Evolutionary conservation across 2,888 invertebrate species (phyloP).

Genomic region (Poecilus cupreus): DNA sequence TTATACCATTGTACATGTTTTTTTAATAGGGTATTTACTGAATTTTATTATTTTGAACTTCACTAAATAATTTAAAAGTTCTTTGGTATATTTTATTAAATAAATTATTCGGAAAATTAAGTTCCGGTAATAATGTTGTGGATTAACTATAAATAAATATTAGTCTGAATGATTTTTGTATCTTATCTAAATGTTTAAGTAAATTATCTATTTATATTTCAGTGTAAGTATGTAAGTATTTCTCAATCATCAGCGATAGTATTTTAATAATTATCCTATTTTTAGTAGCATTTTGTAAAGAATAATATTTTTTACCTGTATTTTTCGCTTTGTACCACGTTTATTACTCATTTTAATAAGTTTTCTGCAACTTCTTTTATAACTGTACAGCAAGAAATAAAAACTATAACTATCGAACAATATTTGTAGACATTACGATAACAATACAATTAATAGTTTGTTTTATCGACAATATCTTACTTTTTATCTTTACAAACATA

Average conservation of each 20-base stretch:
- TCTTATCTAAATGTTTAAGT: slow-evolving; percentile 13
- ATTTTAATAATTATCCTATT: neutral
- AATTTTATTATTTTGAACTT: neutral
- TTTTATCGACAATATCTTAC: neutral
- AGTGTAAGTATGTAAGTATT: neutral
- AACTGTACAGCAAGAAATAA: neutral
- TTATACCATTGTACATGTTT: too few species aligned
- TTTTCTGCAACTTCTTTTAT: neutral
- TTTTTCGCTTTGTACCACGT: neutral
- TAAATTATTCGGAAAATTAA: too few species aligned
- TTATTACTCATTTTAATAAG: neutral
- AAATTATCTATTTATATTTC: neutral
- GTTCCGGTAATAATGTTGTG: neutral
- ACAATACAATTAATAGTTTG: neutral
- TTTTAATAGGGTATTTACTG: neutral
- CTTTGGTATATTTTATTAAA: too few species aligned
- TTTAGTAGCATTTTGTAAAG: neutral
- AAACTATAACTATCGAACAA: neutral
- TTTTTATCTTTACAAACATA: neutral
- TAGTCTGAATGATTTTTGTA: neutral
- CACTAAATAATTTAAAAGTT: neutral
- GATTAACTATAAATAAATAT: neutral
- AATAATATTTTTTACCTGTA: neutral
- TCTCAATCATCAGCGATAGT: neutral
- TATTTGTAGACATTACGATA: neutral